Base-by-base conservation (phyloP, 2,797 vertebrate species). In the Phaenicophaeus curvirostris region DNA sequence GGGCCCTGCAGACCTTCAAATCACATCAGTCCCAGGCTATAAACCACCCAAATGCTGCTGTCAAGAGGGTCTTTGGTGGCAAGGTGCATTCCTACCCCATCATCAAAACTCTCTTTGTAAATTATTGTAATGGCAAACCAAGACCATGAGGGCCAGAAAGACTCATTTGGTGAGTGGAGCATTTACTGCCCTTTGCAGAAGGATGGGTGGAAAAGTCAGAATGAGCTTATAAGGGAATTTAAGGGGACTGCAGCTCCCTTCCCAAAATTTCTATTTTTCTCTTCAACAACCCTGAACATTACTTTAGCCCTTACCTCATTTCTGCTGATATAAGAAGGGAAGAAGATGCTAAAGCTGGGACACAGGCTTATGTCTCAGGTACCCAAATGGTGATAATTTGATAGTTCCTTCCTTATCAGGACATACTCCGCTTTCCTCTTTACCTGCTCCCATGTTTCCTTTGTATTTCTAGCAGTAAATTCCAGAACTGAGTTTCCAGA, bases 341-440 rank as follows among this genome's bases (percentile, higher is more conserved):
- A 6, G 11, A 85, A 61, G 51, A 42, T 15, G 3, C 6, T 62
- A 27, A 87, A 82, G 13, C 12, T 30, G 44, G 20, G 13, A 9
- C 12, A 57, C 4, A 33, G 8, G 17, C 27, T 46, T 19, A 73
- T 2, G 21, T 73, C 17, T 63, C 51, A 13, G 23, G 5, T 39
- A 35, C 5, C 18, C 28, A 54, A 23, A 27, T 3, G 8, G 9
- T 30, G 24, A 41, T 13, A 1, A 23, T 59, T 23, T 79, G 30
- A 9, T 27, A 14, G 16, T 53, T 75, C 13, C 8, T 75, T 77
- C 58, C 50, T 85, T 58, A 27, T 5, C 30, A 77, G 14, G 37
- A 21, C 1, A 5, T 13, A 31, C 9, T 48, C 20, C 0, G 1
- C 16, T 61, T 54, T 33, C 3, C 9, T 2, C 4, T 7, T 18